These are phyloP conservation scores for Oopsacas minuta DNA, from an alignment of 37 sponge, comb jelly and placozoan genomes.

Conservation along the genomic window DNA sequence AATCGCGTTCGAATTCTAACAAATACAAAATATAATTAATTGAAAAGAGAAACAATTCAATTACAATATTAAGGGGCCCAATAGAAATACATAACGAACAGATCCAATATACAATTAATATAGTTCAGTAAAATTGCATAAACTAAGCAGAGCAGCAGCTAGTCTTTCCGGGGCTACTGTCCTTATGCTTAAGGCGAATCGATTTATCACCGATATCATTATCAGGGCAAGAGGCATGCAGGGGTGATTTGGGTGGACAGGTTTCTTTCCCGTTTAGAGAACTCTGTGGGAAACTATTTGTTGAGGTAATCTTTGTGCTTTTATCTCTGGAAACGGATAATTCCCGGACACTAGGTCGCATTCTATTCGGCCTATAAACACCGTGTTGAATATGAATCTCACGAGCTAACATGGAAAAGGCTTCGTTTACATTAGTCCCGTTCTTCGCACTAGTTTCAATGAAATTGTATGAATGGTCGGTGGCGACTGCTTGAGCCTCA, in stretches of 20 bases:
- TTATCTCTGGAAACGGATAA: neutral
- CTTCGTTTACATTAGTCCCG: slow-evolving; percentile 20
- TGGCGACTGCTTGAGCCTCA: neutral
- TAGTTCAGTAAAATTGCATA: neutral
- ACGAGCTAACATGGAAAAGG: neutral
- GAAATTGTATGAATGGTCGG: neutral
- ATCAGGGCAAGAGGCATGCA: too few species aligned
- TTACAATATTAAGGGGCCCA: neutral
- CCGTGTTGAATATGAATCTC: slow-evolving; percentile 7
- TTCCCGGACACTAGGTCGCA: neutral
- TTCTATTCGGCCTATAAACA: neutral
- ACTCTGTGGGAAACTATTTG: neutral
- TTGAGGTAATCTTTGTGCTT: neutral
- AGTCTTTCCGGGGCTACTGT: too few species aligned
- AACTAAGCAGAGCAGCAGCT: too few species aligned
- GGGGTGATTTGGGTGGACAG: neutral
- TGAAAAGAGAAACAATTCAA: neutral
- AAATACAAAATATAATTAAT: too few species aligned
- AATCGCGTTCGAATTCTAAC: too few species aligned
- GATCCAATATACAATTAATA: neutral
- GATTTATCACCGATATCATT: neutral
- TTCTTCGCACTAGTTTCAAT: slow-evolving; percentile 23
- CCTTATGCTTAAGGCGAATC: neutral
- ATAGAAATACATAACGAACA: neutral
- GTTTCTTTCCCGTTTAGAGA: neutral